Evolutionary conservation across 2,113 vertebrate genomes (phyloP).

Genomic region (Mormyrus lacerda): DNA sequence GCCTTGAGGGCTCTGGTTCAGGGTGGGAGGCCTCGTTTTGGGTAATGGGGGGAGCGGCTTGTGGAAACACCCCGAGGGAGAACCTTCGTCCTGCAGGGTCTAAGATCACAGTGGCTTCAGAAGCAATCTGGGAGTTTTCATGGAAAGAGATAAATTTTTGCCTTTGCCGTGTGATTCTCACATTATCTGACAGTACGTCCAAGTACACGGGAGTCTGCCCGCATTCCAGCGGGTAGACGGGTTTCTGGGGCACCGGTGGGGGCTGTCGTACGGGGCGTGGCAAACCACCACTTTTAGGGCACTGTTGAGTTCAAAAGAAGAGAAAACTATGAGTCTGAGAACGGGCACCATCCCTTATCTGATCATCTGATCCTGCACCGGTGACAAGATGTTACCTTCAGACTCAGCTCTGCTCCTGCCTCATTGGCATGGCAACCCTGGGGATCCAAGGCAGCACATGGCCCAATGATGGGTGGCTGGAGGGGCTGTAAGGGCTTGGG

Average conservation of each 20-base stretch:
- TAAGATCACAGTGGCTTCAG: neutral
- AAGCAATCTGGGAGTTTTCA: neutral
- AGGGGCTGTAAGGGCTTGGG: neutral
- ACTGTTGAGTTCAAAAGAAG: neutral
- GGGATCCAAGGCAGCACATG: neutral
- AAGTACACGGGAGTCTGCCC: neutral
- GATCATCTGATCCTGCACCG: too few species aligned
- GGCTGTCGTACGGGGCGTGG: neutral
- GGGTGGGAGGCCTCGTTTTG: neutral
- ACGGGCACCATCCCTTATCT: neutral
- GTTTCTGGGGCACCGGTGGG: neutral
- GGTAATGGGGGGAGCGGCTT: neutral
- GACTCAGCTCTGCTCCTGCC: too few species aligned
- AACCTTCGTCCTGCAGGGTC: neutral
- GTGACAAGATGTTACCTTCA: neutral
- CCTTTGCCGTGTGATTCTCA: neutral
- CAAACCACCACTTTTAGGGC: neutral
- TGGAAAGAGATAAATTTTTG: neutral
- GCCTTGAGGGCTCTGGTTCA: neutral
- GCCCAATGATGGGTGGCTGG: neutral
- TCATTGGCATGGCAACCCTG: neutral
- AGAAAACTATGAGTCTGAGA: slow-evolving; percentile 1
- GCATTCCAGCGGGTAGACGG: neutral
- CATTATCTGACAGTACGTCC: neutral
- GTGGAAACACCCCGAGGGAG: too few species aligned